Percentiles rank a stretch among this genome's conserved stretches.
Evolutionary conservation across 2,113 vertebrate genomes (phyloP).

Genomic region (Limnothrissa miodon): DNA sequence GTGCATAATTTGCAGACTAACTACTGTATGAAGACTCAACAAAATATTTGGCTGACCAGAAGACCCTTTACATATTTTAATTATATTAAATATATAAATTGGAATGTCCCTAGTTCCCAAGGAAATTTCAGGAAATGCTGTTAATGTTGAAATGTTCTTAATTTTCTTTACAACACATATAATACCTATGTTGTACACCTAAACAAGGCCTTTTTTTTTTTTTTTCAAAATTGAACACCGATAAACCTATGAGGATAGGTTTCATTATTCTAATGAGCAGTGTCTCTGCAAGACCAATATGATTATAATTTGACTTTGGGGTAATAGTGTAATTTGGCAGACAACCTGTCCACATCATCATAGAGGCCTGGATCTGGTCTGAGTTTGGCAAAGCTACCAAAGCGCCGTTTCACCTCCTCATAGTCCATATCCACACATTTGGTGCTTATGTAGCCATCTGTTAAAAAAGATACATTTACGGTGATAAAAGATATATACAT

Average conservation of each 20-base stretch:
- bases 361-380: slow-evolving; percentile 59
- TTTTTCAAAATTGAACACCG: not conserved
- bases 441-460: slow-evolving; percentile 75
- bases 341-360: slow-evolving; percentile 64
- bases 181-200: not conserved
- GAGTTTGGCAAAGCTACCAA: not conserved
- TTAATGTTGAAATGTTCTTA: too few species aligned
- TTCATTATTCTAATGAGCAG: not conserved
- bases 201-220: too few species aligned
- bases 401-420: slow-evolving; percentile 63
- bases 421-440: slow-evolving; percentile 71
- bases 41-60: too few species aligned
- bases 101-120: too few species aligned
- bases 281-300: not conserved
- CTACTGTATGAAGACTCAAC: too few species aligned
- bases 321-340: not conserved
- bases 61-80: too few species aligned
- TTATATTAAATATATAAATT: too few species aligned
- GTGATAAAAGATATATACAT: not conserved
- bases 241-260: not conserved
- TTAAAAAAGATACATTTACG: too few species aligned
- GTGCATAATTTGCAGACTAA: too few species aligned
- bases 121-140: too few species aligned
- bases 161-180: too few species aligned
- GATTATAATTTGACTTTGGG: not conserved